Conservation (phyloP, 1,140 invertebrate species). For the Danaus plexippus region DNA sequence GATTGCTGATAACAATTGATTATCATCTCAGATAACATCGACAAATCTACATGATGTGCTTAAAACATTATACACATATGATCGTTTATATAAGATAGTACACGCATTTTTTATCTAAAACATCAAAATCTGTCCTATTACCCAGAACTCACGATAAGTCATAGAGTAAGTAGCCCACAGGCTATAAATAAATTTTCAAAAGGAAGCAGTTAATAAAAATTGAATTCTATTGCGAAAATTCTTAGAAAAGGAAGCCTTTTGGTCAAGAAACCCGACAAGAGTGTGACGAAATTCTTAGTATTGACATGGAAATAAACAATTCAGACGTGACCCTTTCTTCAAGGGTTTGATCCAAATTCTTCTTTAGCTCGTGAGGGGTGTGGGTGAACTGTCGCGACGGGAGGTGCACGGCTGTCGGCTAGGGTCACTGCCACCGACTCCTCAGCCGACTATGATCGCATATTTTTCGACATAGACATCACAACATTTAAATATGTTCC, state of each 20-base stretch:
- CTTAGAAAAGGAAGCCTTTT: no score
- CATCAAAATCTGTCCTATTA: conserved; percentile 14
- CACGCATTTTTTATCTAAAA: conserved; percentile 44
- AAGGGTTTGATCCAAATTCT: no score
- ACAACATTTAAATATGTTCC: no score
- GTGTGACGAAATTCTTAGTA: no score
- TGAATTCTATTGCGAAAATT: no score
- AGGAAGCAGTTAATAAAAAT: not conserved
- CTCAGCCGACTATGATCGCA: conserved; percentile 34
- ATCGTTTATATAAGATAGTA: conserved; percentile 47
- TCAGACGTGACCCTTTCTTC: no score
- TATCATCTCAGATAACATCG: conserved; percentile 52
- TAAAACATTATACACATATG: conserved; percentile 29
- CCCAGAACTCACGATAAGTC: conserved; percentile 11
- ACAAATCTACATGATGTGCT: conserved; percentile 28
- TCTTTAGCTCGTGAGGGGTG: conserved; percentile 5
- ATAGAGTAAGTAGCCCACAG: not conserved
- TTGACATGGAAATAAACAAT: no score
- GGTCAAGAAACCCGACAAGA: no score
- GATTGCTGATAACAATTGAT: conserved; percentile 50
- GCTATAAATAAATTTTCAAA: conserved; percentile 6
- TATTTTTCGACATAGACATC: conserved; percentile 40
- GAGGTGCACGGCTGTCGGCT: conserved; percentile 47
- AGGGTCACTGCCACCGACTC: conserved; percentile 58
- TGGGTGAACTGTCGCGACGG: conserved; percentile 13